Evolutionary conservation across 1,140 invertebrate genomes (phyloP).

Genomic region (Megathymus violae): DNA sequence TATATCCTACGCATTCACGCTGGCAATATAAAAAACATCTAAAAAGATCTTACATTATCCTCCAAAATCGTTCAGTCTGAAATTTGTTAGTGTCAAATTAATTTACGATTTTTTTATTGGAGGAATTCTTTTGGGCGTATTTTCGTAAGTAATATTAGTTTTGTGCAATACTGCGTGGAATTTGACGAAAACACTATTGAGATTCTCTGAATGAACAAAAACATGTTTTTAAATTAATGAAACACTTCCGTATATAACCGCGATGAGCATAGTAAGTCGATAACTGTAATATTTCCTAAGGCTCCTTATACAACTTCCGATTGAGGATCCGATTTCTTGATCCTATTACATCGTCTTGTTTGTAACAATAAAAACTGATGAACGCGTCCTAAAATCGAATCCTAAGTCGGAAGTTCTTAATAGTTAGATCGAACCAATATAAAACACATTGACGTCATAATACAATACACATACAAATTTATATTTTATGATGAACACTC

Average conservation of each 20-base stretch:
- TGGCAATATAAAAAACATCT: too few species aligned
- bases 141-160: neutral
- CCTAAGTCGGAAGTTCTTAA: too few species aligned
- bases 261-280: slow-evolving; percentile 39
- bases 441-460: too few species aligned
- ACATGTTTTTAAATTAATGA: neutral
- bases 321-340: neutral
- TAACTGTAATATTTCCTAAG: neutral
- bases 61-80: neutral
- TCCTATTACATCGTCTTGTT: too few species aligned
- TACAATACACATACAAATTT: too few species aligned
- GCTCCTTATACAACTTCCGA: neutral
- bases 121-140: neutral
- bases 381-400: too few species aligned
- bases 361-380: too few species aligned
- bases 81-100: neutral
- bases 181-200: neutral
- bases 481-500: too few species aligned
- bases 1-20: too few species aligned
- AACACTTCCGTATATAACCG: slow-evolving; percentile 34
- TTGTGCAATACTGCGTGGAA: neutral
- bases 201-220: neutral
- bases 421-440: too few species aligned
- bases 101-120: neutral
- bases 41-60: too few species aligned